Percentiles rank a stretch among this genome's conserved stretches.
Conservation (phyloP, 1,140 invertebrate genomes). For the Brachionus angularis region DNA sequence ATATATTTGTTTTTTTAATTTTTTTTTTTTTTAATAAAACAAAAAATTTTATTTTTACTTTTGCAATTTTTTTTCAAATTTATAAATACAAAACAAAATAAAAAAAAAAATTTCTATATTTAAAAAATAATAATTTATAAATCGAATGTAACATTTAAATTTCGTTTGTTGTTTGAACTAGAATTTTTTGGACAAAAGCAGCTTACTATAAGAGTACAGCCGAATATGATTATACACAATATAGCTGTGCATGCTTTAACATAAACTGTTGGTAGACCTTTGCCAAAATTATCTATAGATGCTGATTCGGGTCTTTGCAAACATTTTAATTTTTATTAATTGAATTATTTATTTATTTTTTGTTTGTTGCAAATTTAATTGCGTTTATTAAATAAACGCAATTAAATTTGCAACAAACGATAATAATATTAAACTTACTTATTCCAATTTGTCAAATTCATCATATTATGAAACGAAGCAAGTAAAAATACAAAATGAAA, state of each 20-base stretch:
- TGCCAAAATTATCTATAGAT: slow-evolving; percentile 47
- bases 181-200: slow-evolving; percentile 17
- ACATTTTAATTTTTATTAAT: no score
- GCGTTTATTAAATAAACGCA: no score
- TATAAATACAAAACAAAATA: no score
- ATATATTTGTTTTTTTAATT: no score
- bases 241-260: slow-evolving; percentile 50
- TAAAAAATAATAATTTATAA: neutral
- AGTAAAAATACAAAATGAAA: slow-evolving; percentile 97
- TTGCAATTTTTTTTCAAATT: no score
- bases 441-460: slow-evolving; percentile 99
- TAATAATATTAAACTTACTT: slow-evolving; percentile 53
- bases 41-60: no score
- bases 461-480: slow-evolving; percentile 97
- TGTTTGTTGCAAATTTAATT: no score
- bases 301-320: slow-evolving; percentile 49
- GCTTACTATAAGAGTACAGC: slow-evolving; percentile 46
- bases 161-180: slow-evolving; percentile 21
- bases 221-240: slow-evolving; percentile 48
- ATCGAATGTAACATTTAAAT: slow-evolving; percentile 35
- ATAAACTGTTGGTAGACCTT: slow-evolving; percentile 50
- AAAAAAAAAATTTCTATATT: no score
- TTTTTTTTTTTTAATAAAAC: no score
- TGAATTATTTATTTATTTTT: no score
- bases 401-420: slow-evolving; percentile 1